Percentiles rank a stretch among this genome's conserved stretches.
These are phyloP conservation scores for Leucoraja ocellata DNA, from an alignment of 2,797 vertebrate species.

Conservation along the genomic window DNA sequence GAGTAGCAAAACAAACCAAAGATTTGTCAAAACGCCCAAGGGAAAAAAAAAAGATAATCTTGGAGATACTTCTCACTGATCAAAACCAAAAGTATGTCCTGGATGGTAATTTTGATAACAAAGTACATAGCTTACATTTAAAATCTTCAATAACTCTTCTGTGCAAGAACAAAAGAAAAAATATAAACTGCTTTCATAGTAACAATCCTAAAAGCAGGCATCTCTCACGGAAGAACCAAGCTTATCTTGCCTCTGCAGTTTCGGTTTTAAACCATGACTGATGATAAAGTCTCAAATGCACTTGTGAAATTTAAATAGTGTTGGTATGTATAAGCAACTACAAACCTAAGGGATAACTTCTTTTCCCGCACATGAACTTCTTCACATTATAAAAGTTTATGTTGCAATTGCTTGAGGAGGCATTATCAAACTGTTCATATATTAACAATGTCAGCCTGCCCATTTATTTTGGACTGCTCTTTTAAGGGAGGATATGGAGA, in stretches of 20 bases:
- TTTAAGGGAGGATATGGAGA: neutral
- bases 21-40: neutral
- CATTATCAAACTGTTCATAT: neutral
- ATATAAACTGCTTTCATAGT: neutral
- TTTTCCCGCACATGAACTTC: neutral
- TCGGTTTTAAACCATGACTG: neutral
- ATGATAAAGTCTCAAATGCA: slow-evolving; percentile 1
- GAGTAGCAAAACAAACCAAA: neutral
- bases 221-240: neutral
- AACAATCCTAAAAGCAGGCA: neutral
- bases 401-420: neutral
- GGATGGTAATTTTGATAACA: neutral
- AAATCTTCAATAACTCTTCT: neutral
- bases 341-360: neutral
- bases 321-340: neutral
- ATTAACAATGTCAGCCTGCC: neutral
- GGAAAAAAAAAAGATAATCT: neutral
- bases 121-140: neutral
- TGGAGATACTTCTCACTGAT: neutral
- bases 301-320: neutral
- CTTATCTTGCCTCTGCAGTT: neutral
- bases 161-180: neutral
- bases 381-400: neutral
- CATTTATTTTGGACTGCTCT: neutral
- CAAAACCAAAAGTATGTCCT: neutral